Conservation (phyloP, 2,888 invertebrate genomes). For the Plutella xylostella region DNA sequence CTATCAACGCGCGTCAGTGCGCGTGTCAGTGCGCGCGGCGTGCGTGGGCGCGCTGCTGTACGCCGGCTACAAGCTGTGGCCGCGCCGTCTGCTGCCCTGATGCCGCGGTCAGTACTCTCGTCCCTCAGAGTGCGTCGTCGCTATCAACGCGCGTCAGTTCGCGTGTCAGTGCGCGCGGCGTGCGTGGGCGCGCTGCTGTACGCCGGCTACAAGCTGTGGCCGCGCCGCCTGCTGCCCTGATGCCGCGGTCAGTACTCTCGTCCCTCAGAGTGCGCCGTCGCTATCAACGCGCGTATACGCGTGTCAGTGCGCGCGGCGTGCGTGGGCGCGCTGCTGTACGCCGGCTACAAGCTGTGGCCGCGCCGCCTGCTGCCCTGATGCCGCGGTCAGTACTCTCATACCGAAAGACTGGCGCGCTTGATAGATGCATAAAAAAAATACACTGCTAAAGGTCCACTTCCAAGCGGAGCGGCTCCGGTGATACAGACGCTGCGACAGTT, state of each 20-base stretch:
- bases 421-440: too few relatives aligned
- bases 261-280: slow-evolving; percentile 73
- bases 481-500: too few relatives aligned
- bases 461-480: too few relatives aligned
- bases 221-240: slow-evolving; percentile 52
- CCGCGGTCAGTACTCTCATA: too few relatives aligned
- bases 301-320: slow-evolving; percentile 68
- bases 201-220: slow-evolving; percentile 61
- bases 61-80: slow-evolving; percentile 61
- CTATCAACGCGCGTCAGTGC: slow-evolving; percentile 74
- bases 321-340: slow-evolving; percentile 63
- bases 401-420: too few relatives aligned
- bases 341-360: slow-evolving; percentile 62
- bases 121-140: neutral
- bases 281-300: slow-evolving; percentile 75
- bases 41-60: slow-evolving; percentile 65
- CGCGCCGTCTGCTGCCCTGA: slow-evolving; percentile 52
- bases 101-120: slow-evolving; percentile 8
- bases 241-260: slow-evolving; percentile 12
- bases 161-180: slow-evolving; percentile 68
- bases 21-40: slow-evolving; percentile 68
- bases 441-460: too few relatives aligned
- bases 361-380: slow-evolving; percentile 48
- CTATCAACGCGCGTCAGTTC: slow-evolving; percentile 74
- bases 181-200: slow-evolving; percentile 65